These are phyloP conservation scores for Beroe forskalii DNA, from an alignment of 37 sponge, comb jelly and placozoan genomes.

Conservation along the genomic window DNA sequence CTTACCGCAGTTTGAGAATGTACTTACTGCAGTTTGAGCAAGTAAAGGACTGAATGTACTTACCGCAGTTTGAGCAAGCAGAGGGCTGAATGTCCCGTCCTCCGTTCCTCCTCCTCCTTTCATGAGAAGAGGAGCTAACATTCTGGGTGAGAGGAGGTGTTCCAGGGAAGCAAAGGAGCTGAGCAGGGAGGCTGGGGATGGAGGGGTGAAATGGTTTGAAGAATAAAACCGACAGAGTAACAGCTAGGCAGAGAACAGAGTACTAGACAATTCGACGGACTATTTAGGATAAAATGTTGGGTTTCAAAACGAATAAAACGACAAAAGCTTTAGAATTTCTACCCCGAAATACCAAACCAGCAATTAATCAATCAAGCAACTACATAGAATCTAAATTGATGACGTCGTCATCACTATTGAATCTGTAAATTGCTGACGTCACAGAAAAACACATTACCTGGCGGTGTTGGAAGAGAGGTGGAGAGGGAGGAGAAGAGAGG, in stretches of 20 bases:
- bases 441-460: no score
- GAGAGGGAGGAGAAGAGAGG: slow-evolving; percentile 20
- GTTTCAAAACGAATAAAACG: background rate
- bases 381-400: no score
- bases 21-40: no score
- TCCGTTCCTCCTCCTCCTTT: slow-evolving; percentile 31
- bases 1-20: no score
- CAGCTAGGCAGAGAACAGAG: background rate
- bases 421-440: no score
- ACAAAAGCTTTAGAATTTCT: background rate
- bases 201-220: no score
- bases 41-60: no score
- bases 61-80: no score
- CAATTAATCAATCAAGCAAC: no score
- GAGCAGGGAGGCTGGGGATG: slow-evolving; percentile 47
- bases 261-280: background rate
- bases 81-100: no score
- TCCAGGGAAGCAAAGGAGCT: slow-evolving; percentile 40
- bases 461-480: slow-evolving; percentile 31
- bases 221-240: background rate
- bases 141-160: slow-evolving; percentile 43
- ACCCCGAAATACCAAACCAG: no score
- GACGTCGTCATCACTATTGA: no score
- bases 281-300: background rate
- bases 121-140: slow-evolving; percentile 52